Evolutionary conservation across 2,797 vertebrate genomes (phyloP).

Genomic region (Caiman crocodilus): DNA sequence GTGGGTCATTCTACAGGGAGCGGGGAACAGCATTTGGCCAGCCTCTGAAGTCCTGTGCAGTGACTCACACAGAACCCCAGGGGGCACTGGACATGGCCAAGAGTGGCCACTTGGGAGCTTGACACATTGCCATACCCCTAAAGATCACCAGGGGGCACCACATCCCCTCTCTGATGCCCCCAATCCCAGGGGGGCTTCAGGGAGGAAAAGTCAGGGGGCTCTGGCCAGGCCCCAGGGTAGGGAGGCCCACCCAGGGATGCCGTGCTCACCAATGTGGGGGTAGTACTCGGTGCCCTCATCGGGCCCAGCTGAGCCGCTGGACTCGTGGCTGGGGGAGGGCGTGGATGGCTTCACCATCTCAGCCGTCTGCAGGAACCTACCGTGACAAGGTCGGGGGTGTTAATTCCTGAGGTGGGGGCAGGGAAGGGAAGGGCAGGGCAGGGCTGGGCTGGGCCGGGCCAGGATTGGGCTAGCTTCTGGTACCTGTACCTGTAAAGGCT

Average conservation of each 20-base stretch:
- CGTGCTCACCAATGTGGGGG: slow-evolving; percentile 88
- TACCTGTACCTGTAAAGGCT: slow-evolving; percentile 88
- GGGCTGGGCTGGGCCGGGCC: background rate
- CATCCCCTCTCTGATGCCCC: background rate
- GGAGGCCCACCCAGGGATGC: background rate
- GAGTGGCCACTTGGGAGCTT: too few species aligned
- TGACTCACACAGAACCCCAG: too few species aligned
- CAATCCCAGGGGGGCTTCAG: background rate
- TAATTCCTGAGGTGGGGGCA: background rate
- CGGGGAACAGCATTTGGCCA: too few species aligned
- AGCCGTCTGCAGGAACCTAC: slow-evolving; percentile 92
- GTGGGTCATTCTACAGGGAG: background rate
- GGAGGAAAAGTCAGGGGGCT: too few species aligned
- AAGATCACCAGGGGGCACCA: too few species aligned
- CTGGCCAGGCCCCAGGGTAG: too few species aligned
- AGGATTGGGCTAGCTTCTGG: too few species aligned
- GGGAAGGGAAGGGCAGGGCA: background rate
- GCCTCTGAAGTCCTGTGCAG: too few species aligned
- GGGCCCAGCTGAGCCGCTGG: slow-evolving; percentile 84
- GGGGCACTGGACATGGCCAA: too few species aligned
- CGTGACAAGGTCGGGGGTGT: too few species aligned
- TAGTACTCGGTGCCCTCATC: slow-evolving; percentile 93
- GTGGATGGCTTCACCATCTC: slow-evolving; percentile 96
- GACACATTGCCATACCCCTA: too few species aligned
- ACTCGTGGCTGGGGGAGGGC: slow-evolving; percentile 91